Conservation (phyloP, 2,888 invertebrate genomes). For the Zhengitettix transpicula region DNA sequence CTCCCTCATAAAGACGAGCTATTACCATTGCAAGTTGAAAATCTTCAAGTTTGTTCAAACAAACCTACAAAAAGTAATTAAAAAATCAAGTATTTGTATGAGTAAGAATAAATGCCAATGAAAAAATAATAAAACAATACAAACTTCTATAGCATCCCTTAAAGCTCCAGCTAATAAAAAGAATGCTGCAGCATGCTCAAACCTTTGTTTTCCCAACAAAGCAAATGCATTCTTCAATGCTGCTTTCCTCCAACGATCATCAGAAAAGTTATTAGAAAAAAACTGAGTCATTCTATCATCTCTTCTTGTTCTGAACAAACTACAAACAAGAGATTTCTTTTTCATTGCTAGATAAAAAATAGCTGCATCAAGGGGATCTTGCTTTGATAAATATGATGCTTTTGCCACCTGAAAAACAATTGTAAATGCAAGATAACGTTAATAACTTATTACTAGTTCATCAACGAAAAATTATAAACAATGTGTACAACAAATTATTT, state of each 20-base stretch:
- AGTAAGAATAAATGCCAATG: neutral
- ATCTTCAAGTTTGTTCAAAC: conserved; percentile 81
- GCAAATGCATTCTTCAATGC: conserved; percentile 97
- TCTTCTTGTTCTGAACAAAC: conserved; percentile 71
- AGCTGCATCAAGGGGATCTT: conserved; percentile 95
- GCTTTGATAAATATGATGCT: conserved; percentile 75
- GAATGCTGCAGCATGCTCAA: conserved; percentile 96
- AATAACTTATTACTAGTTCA: too few relatives aligned
- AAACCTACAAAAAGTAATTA: conserved; percentile 39
- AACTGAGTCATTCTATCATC: conserved; percentile 87
- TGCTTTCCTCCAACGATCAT: conserved; percentile 92
- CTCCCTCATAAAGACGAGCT: conserved; percentile 77
- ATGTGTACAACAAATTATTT: too few relatives aligned
- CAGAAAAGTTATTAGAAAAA: conserved; percentile 84
- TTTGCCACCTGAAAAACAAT: conserved; percentile 52
- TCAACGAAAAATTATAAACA: too few relatives aligned
- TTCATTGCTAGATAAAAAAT: conserved; percentile 95
- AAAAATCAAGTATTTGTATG: neutral
- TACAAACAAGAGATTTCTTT: conserved; percentile 93
- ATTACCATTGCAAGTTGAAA: conserved; percentile 91
- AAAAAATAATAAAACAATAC: neutral
- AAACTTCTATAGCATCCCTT: conserved; percentile 85
- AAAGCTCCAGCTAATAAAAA: conserved; percentile 89
- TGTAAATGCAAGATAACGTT: neutral
- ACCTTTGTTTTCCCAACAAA: conserved; percentile 84